phyloP scores from a whole-genome alignment of 2,888 invertebrate species.

The Hybos culiciformis region DNA sequence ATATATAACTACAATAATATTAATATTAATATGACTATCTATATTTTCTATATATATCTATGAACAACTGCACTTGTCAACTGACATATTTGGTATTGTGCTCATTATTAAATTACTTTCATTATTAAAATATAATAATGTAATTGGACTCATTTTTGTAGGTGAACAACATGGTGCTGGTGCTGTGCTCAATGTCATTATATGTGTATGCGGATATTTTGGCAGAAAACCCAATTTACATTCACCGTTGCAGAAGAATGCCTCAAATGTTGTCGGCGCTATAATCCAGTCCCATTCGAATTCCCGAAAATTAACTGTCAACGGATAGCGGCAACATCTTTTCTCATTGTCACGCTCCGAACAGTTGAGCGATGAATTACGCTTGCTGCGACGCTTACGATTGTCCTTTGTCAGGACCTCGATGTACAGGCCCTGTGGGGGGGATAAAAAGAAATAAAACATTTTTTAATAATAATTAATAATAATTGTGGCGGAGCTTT shows the following conservation, averaged over 20 bases:
- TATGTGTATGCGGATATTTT: constrained; percentile 76
- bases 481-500: not conserved
- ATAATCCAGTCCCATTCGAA: constrained; percentile 98
- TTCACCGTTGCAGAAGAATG: constrained; percentile 92
- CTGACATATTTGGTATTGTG: constrained; percentile 85
- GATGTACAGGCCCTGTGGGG: constrained; percentile 31
- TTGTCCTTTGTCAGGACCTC: constrained; percentile 30
- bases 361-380: constrained; percentile 72
- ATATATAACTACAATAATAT: too few species aligned
- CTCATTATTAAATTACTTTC: constrained; percentile 77
- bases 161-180: constrained; percentile 90
- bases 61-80: constrained; percentile 85
- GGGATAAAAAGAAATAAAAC: constrained; percentile 5
- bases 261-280: constrained; percentile 86
- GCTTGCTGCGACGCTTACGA: constrained; percentile 50
- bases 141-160: constrained; percentile 71
- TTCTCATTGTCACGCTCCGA: constrained; percentile 57
- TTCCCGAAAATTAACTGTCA: constrained; percentile 70
- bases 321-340: constrained; percentile 86
- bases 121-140: constrained; percentile 84
- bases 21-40: constrained; percentile 2
- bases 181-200: constrained; percentile 69
- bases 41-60: too few species aligned
- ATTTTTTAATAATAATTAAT: not conserved
- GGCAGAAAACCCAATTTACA: constrained; percentile 81